Base-by-base conservation (phyloP, 92 coral and sea anemone genomes). In the Parazoanthus atlanticus region DNA sequence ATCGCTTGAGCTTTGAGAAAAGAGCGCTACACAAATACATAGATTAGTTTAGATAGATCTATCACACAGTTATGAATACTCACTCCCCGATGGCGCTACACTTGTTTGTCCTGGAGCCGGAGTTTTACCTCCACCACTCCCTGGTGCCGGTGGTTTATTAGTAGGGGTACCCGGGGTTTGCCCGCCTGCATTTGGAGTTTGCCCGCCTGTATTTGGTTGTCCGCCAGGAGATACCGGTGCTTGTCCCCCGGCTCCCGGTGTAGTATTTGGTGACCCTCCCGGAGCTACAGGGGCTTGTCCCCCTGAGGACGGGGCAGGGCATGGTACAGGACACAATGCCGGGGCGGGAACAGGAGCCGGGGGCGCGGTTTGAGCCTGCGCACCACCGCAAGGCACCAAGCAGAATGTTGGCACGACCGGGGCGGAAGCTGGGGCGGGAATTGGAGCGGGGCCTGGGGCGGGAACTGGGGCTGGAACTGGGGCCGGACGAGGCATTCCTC, bases 371-470 rank as follows among this genome's bases (percentile, higher is more conserved):
- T 80, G 56, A 58, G 31, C 36, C 23, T n/a, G 52, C 5, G 80
- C 70, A 67, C 25, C 46, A 7, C 65, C 31, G 58, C 87, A 84
- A 8, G 87, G 87, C 8, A 84, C 78, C 78, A 84, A 32, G 11
- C 87, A 84, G 78, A 84, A 84, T 8, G 93, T 89, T 25, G 88
- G 88, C 21, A 83, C 38, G 16, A 82, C 81, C 3, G 88, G 73
- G 7, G 32, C 67, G n/a, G 81, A 61, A 32, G 58, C 74, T 1
- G 69, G 12, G 19, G 28, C 29, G 8, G 69, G 47, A 23, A 47
- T 46, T 10, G 52, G 82, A 12, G 70, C 88, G 6, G 74, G 70
- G 1, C 26, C 23, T 5, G 70, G 64, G 25, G 54, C 81, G 2
- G 76, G 76, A n/a, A 46, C 43, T 1, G 82, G 80, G 46, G 85